These are phyloP conservation scores for Arrhamphus sclerolepis DNA, from an alignment of 2,797 vertebrate genomes.

Conservation along the genomic window DNA sequence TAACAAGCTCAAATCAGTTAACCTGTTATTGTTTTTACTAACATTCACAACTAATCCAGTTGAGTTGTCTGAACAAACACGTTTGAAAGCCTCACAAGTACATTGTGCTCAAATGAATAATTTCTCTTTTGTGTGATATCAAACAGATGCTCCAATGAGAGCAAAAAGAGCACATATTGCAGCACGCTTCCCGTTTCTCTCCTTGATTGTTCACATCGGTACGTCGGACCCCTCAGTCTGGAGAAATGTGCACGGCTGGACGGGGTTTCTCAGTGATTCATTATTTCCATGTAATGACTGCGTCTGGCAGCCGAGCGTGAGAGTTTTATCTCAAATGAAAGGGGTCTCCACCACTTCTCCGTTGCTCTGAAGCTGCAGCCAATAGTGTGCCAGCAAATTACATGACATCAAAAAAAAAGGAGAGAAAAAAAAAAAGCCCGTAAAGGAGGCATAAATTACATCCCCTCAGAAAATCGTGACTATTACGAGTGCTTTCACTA, in stretches of 20 bases:
- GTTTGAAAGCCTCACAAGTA: too few species aligned
- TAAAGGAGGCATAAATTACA: conserved; percentile 82
- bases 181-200: conserved; percentile 48
- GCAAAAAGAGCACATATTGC: conserved; percentile 39
- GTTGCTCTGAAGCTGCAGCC: conserved; percentile 49
- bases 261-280: conserved; percentile 65
- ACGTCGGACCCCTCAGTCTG: conserved; percentile 40
- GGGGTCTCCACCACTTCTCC: conserved; percentile 66
- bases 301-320: conserved; percentile 69
- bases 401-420: conserved; percentile 73
- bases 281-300: conserved; percentile 76
- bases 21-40: too few species aligned
- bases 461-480: conserved; percentile 76
- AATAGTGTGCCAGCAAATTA: conserved; percentile 78
- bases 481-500: conserved; percentile 79
- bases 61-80: too few species aligned
- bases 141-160: conserved; percentile 38
- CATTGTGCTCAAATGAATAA: neutral
- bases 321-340: conserved; percentile 78
- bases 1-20: too few species aligned
- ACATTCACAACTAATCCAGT: too few species aligned
- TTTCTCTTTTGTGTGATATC: conserved; percentile 9
- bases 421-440: conserved; percentile 47
- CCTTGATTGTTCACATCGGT: conserved; percentile 50
- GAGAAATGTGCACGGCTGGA: conserved; percentile 51